Evolutionary conservation across 2,113 vertebrate species (phyloP).

Genomic region (Thomomys bottae): DNA sequence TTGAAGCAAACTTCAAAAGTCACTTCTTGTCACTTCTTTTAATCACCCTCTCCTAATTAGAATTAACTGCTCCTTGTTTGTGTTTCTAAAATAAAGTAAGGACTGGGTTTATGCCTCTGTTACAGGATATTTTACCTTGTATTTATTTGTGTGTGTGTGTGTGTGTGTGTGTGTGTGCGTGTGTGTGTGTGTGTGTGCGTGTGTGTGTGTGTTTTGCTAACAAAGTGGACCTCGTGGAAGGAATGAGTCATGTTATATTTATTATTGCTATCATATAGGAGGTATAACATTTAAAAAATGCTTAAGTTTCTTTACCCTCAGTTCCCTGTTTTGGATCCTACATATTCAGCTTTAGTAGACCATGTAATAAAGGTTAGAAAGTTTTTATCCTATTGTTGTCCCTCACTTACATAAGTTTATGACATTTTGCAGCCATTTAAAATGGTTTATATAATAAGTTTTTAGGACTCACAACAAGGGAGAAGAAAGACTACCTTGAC

Average conservation of each 20-base stretch:
- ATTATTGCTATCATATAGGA: conserved; percentile 17
- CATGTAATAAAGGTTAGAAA: neutral
- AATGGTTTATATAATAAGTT: conserved; percentile 8
- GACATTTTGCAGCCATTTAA: conserved; percentile 16
- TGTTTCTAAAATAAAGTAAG: conserved; percentile 34
- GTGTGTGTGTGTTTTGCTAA: neutral
- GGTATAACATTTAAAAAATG: neutral
- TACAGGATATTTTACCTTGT: neutral
- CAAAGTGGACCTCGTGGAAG: neutral
- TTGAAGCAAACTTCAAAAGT: conserved; percentile 6
- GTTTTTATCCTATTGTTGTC: neutral
- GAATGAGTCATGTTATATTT: neutral
- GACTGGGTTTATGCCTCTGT: neutral
- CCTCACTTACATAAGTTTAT: neutral
- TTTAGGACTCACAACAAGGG: neutral
- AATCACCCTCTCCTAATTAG: neutral
- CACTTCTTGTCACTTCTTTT: conserved; percentile 25
- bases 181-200: neutral
- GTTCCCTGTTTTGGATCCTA: neutral
- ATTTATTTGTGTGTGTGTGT: neutral
- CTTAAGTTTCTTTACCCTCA: neutral
- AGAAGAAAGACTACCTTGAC: neutral
- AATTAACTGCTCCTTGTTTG: conserved; percentile 32
- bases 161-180: neutral
- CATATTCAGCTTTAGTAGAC: neutral